These are phyloP conservation scores for Cydia pomonella DNA, from an alignment of 1,140 invertebrate species.

Conservation along the genomic window DNA sequence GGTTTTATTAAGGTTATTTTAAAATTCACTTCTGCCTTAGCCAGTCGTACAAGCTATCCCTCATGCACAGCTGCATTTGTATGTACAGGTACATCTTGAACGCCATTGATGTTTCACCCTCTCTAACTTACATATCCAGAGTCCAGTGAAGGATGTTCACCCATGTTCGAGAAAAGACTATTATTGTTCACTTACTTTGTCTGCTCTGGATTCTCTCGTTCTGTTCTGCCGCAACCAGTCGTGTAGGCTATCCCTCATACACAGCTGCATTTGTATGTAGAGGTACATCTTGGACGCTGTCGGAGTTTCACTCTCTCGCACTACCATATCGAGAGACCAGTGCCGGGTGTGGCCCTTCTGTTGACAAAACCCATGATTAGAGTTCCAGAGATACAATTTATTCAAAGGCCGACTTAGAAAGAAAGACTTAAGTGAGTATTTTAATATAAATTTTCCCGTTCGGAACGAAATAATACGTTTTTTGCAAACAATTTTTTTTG, in stretches of 20 bases:
- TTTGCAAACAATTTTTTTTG: too few relatives aligned
- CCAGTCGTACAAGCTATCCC: slow-evolving; percentile 96
- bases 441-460: too few relatives aligned
- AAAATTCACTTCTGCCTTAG: slow-evolving; percentile 84
- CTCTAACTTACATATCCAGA: slow-evolving; percentile 64
- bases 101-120: slow-evolving; percentile 22
- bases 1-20: too few relatives aligned
- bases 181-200: slow-evolving; percentile 69
- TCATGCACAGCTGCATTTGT: slow-evolving; percentile 97
- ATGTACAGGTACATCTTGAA: slow-evolving; percentile 92
- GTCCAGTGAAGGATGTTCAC: slow-evolving; percentile 77
- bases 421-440: not conserved
- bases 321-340: slow-evolving; percentile 75
- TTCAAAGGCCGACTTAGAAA: not conserved
- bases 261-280: slow-evolving; percentile 99
- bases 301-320: slow-evolving; percentile 39
- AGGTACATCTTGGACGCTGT: slow-evolving; percentile 84
- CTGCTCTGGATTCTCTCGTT: slow-evolving; percentile 58
- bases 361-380: not conserved
- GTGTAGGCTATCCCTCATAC: slow-evolving; percentile 91
- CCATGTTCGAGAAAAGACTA: too few relatives aligned
- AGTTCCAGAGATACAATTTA: not conserved
- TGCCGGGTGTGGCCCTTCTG: slow-evolving; percentile 72
- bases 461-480: too few relatives aligned
- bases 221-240: slow-evolving; percentile 90